Evolutionary conservation across 1,140 invertebrate species (phyloP), one percentile per base, ranked within the genome.

Genomic region (Achroia grisella): DNA sequence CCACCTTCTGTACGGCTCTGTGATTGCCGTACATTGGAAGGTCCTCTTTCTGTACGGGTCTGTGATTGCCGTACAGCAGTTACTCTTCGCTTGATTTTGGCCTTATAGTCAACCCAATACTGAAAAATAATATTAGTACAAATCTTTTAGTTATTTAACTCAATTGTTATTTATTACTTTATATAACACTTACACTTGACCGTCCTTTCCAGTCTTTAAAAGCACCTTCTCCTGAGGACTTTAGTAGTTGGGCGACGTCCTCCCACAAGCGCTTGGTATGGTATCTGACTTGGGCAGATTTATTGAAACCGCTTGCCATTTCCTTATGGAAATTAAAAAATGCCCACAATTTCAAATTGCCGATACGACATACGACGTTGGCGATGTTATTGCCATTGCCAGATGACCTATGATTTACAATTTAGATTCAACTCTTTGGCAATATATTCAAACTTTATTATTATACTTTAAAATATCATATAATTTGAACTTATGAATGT

Each of bases 71-170:
- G 17, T 23, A 23, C 17, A 3, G 17, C 6, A 23, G 30, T 9
- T 3, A 31, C 30, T 39, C 30, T 46, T 32, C 36, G 11, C 13
- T 39, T 46, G 1, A 23, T 27, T 15, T 34, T 23, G 6, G 32
- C 31, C 27, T 28, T 35, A 30, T 28, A 29, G 8, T 35, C 27
- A 10, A 36, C 33, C 17, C 43, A 33, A 12, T 44, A 44, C 15
- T 44, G 36, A 17, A 39, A 39, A 10, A 37, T 10, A 12, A 37
- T 3, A 37, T n/a, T n/a, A n/a, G n/a, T n/a, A n/a, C n/a, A n/a
- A n/a, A n/a, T n/a, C 4, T n/a, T 9, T 34, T 34, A 34, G 32
- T 10, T 10, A 34, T 34, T 10, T 34, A 34, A n/a, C 32, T n/a
- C n/a, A n/a, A n/a, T n/a, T n/a, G n/a, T n/a, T n/a, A n/a, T n/a